These are phyloP conservation scores for Melanargia galathea DNA, from an alignment of 2,888 invertebrate species.

Conservation along the genomic window DNA sequence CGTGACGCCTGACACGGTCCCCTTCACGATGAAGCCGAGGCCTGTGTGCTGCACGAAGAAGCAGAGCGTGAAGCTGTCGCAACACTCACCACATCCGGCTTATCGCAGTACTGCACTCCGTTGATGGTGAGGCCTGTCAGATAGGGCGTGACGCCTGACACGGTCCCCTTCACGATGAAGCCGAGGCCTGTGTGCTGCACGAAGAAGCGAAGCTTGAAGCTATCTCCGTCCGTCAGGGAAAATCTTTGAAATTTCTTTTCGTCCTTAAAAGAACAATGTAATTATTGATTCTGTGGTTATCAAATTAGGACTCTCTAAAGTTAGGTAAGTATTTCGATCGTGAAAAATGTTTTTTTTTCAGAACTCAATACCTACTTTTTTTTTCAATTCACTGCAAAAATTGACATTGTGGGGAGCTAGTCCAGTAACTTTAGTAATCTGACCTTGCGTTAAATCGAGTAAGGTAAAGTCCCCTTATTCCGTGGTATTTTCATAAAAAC, in stretches of 20 bases:
- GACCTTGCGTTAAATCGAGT: too few relatives aligned
- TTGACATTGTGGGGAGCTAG: too few relatives aligned
- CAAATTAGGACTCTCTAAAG: too few relatives aligned
- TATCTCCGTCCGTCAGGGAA: slow-evolving; percentile 2
- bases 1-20: too few relatives aligned
- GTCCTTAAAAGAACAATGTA: slow-evolving; percentile 18
- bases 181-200: background rate
- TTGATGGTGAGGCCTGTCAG: slow-evolving; percentile 44
- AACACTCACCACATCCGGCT: slow-evolving; percentile 43
- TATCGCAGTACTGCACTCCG: slow-evolving; percentile 44
- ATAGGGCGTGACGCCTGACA: slow-evolving; percentile 46
- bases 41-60: background rate
- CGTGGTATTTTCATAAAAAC: too few relatives aligned
- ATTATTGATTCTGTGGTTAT: too few relatives aligned
- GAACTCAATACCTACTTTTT: too few relatives aligned
- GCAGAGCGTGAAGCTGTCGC: background rate
- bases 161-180: slow-evolving; percentile 25
- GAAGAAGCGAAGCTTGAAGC: background rate
- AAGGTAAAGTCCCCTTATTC: too few relatives aligned
- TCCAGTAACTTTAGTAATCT: too few relatives aligned
- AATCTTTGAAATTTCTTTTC: background rate
- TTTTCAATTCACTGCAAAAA: too few relatives aligned
- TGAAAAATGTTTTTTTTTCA: too few relatives aligned
- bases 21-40: background rate
- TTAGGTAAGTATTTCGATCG: too few relatives aligned